Base-by-base conservation (phyloP, 2,797 vertebrate species). In the Helostoma temminkii region DNA sequence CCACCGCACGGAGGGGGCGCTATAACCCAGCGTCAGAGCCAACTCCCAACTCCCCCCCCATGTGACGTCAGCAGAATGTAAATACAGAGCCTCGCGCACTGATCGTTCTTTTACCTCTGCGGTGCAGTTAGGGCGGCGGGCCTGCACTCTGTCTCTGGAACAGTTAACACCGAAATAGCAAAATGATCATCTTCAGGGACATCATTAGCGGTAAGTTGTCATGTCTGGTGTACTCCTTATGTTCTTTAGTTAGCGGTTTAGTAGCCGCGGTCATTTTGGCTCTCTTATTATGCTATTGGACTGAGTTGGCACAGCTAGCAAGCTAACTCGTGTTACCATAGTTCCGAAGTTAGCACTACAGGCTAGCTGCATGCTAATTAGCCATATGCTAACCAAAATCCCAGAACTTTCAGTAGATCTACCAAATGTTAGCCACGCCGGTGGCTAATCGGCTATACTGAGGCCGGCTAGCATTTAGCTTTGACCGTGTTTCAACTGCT, bases 161-260 rank as follows among this genome's bases (percentile, higher is more conserved):
- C 26, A 50, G 6, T n/a, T 18, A 74, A 66, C 85, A 76, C 15
- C 79, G 4, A 69, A 79, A 5, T 71, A 16, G 25, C 73, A 78
- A 86, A 80, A 93, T 93, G 93, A 88, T 88, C 60, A 91, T 88
- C 89, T 92, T 86, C 79, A 91, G 58, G 83, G 86, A 85, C 37
- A 3, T 87, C 16, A 21, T 92, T 66, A 45, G 7, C 34, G 25
- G 93, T 93, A 48, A 70, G 80, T 56, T 0, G 0, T 0, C 5
- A 0, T 5, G 0, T 21, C 1, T 1, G 0, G 0, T 18, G 2
- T 6, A 0, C 0, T 15, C 0, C 4, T 10, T 0, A 1, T 16
- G 4, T 11, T 0, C 8, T 0, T 1, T 0, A 0, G 2, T 5
- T 3, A 5, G 1, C 0, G 1, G 14, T 7, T 4, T 0, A 0